These are phyloP conservation scores for Eudasyphora cyanicolor DNA, from an alignment of 2,888 invertebrate species.

Conservation along the genomic window DNA sequence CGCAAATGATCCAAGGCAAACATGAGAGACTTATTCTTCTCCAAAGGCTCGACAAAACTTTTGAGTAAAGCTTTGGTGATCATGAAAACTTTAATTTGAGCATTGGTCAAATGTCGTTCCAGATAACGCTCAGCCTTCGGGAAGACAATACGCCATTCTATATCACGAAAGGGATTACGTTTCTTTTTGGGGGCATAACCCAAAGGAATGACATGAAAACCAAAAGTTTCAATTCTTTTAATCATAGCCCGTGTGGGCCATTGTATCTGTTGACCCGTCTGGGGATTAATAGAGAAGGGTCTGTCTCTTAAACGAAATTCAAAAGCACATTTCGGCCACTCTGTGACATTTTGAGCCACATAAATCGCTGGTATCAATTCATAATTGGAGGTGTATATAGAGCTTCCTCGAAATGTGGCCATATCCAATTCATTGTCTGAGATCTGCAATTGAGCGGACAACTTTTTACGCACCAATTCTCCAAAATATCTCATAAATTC, in stretches of 20 bases:
- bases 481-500: constrained; percentile 87
- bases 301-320: constrained; percentile 85
- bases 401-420: constrained; percentile 84
- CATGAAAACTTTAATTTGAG: constrained; percentile 87
- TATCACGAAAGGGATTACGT: constrained; percentile 83
- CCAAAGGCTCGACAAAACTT: constrained; percentile 85
- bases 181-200: constrained; percentile 85
- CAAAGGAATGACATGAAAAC: constrained; percentile 86
- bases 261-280: constrained; percentile 82
- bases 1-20: constrained; percentile 86
- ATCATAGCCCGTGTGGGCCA: constrained; percentile 88
- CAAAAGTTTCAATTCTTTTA: constrained; percentile 84
- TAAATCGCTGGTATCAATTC: constrained; percentile 87
- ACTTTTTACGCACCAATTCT: constrained; percentile 82
- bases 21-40: constrained; percentile 82
- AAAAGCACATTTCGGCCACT: constrained; percentile 88
- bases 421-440: constrained; percentile 81
- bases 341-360: constrained; percentile 77
- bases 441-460: constrained; percentile 83
- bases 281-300: constrained; percentile 82
- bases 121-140: constrained; percentile 89
- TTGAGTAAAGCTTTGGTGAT: constrained; percentile 86
- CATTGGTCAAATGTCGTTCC: constrained; percentile 86
- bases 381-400: constrained; percentile 84
- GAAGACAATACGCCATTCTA: constrained; percentile 90